Evolutionary conservation across 2,888 invertebrate genomes (phyloP), one percentile per base, ranked within the genome.

Genomic region (Rhaphigaster nebulosa): DNA sequence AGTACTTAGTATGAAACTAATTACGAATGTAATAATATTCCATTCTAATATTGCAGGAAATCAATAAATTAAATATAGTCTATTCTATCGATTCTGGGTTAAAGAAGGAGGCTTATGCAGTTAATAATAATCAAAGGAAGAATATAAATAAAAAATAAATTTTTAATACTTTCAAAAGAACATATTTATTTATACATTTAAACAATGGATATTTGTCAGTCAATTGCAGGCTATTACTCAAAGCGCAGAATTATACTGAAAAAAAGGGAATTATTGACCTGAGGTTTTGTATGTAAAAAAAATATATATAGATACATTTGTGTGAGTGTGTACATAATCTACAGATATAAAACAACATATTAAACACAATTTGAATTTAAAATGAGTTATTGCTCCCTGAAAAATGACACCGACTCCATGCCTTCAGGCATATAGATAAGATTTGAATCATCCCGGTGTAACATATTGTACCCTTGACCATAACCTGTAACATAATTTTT

Each of bases 351-450:
- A n/a, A 38, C 15, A 38, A 20, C 20, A 76, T 23, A 76, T n/a
- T 38, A 38, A 38, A 76, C 6, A 38, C 6, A 8, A 76, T 76
- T 76, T 23, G 6, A 76, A 76, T 76, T 38, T 1, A 20, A 76
- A 76, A 34, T 2, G 29, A 76, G 20, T 38, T 45, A 45, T n/a
- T 84, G 15, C 6, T 84, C n/a, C n/a, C 56, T 65, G 91, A 96
- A 96, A 93, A 96, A 96, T 93, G 95, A 94, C 0, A 95, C 93
- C 93, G 95, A 92, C 93, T 96, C 95, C 93, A 96, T 93, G 92
- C 95, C 96, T 92, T 96, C 95, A 15, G 97, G 97, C 95, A 97
- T 95, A 93, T 96, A 97, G 65, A 93, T 94, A 29, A 96, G 93
- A 88, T 95, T 95, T 12, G 95, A 95, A 87, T 94, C 94, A 54